A percentile compares a stretch with the other conserved stretches of the same genome.
These are phyloP conservation scores for Hyperoodon ampullatus DNA, from an alignment of 2,113 vertebrate genomes.

Conservation along the genomic window DNA sequence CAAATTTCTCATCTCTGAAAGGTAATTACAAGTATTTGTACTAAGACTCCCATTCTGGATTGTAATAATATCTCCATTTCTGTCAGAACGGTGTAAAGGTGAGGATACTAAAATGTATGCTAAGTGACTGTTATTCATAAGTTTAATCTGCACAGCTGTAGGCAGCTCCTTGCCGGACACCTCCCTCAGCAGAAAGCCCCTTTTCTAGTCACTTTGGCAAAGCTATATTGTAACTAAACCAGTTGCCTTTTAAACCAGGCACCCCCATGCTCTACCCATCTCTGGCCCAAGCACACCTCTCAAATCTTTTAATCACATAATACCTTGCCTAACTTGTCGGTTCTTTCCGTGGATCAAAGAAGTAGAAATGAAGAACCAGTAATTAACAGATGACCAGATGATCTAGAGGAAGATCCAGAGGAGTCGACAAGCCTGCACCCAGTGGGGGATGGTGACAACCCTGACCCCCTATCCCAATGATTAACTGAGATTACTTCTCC, in stretches of 20 bases:
- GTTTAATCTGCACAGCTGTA: not conserved
- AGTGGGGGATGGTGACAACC: no score
- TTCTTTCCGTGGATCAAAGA: not conserved
- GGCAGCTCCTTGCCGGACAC: not conserved
- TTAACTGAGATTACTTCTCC: not conserved
- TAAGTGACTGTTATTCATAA: not conserved
- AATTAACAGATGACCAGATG: not conserved
- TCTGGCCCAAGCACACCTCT: not conserved
- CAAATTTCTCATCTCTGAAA: not conserved
- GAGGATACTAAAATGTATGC: not conserved
- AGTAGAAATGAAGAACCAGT: not conserved
- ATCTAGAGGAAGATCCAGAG: not conserved
- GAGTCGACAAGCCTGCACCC: no score
- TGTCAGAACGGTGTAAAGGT: not conserved
- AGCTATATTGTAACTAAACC: not conserved
- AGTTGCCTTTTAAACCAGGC: not conserved
- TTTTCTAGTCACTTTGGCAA: not conserved
- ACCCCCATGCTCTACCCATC: not conserved
- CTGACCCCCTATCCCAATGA: no score
- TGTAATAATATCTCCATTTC: not conserved
- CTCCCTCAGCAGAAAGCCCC: not conserved
- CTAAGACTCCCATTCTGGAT: not conserved
- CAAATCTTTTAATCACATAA: not conserved
- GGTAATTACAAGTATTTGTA: not conserved
- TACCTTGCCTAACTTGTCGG: not conserved